Conservation (phyloP, 2,113 vertebrate genomes). For the Sphaerodactylus townsendi region DNA sequence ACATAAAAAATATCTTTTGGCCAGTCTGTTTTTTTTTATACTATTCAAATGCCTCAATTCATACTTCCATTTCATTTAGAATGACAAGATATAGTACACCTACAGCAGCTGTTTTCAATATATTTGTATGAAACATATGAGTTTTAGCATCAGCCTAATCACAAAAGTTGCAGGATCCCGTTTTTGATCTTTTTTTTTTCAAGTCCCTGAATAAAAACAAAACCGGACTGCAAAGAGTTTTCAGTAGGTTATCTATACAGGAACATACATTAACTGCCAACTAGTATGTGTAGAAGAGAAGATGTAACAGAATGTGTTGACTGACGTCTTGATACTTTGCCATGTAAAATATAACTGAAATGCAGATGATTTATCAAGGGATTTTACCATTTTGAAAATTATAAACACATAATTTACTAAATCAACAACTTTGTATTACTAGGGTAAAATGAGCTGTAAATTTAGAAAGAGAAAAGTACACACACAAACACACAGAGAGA, state of each 20-base stretch:
- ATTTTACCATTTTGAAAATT: slow-evolving; percentile 71
- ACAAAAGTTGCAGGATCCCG: slow-evolving; percentile 72
- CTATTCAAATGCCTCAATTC: slow-evolving; percentile 50
- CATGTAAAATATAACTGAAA: slow-evolving; percentile 47
- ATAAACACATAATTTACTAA: slow-evolving; percentile 67
- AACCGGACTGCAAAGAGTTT: slow-evolving; percentile 72
- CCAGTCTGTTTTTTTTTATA: slow-evolving; percentile 50
- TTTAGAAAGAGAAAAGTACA: slow-evolving; percentile 19
- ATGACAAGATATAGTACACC: slow-evolving; percentile 71
- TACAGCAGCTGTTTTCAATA: slow-evolving; percentile 72
- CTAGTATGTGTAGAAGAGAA: slow-evolving; percentile 53
- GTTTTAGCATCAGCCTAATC: slow-evolving; percentile 63
- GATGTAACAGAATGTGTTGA: slow-evolving; percentile 46
- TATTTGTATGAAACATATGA: slow-evolving; percentile 51
- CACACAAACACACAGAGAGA: no score
- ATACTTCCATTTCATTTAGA: slow-evolving; percentile 61
- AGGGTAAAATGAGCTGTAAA: slow-evolving; percentile 69
- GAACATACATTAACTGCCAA: slow-evolving; percentile 47
- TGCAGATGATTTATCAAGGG: slow-evolving; percentile 64
- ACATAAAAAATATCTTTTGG: slow-evolving; percentile 45
- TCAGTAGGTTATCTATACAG: slow-evolving; percentile 69
- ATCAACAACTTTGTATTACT: slow-evolving; percentile 71
- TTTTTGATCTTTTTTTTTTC: slow-evolving; percentile 63
- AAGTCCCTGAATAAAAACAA: slow-evolving; percentile 82
- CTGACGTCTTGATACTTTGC: slow-evolving; percentile 38